Percentiles rank a stretch among this genome's conserved stretches.
phyloP scores from a whole-genome alignment of 2,113 vertebrate species.

The Tringa solitaria region DNA sequence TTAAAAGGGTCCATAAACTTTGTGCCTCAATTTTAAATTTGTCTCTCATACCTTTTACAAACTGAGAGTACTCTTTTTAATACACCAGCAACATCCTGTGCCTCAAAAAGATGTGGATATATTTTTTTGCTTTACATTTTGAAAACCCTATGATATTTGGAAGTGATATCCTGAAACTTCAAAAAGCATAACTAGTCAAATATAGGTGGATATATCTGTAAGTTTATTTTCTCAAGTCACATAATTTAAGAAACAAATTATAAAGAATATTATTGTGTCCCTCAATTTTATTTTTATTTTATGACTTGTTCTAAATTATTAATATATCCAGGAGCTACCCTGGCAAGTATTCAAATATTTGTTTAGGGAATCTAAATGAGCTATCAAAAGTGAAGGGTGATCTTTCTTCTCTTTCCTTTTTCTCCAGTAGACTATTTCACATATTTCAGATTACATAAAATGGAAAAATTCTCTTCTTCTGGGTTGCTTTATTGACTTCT shows the following conservation, averaged over 20 bases:
- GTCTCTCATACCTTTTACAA: background rate
- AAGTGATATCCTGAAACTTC: background rate
- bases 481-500: background rate
- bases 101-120: background rate
- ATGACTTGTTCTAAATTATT: background rate
- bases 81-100: background rate
- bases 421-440: background rate
- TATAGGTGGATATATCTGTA: background rate
- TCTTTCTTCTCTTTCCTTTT: background rate
- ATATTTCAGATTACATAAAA: background rate
- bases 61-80: background rate
- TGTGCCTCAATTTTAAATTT: background rate
- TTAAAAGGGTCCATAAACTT: background rate
- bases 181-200: background rate
- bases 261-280: background rate
- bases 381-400: background rate
- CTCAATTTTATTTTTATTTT: background rate
- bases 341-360: conserved; percentile 5
- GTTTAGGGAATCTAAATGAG: background rate
- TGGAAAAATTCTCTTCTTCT: background rate
- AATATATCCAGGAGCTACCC: background rate
- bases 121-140: background rate
- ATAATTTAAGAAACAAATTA: background rate
- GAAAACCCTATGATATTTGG: background rate
- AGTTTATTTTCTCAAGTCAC: background rate